Evolutionary conservation across 2,797 vertebrate genomes (phyloP).

Genomic region (Clarias pachynema): DNA sequence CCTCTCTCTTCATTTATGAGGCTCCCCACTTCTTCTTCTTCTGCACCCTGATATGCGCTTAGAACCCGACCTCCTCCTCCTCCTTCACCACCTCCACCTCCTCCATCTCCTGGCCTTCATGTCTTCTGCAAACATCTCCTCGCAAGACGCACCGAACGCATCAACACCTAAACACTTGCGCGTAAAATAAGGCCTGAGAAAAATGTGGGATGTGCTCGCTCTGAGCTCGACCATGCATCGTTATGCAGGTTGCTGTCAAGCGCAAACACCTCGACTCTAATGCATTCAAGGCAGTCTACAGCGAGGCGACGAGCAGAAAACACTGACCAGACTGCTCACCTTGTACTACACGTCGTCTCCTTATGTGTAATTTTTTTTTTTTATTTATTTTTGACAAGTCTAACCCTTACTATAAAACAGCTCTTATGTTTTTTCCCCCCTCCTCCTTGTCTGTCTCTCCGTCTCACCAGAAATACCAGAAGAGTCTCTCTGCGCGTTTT

Average conservation of each 20-base stretch:
- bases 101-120: conserved; percentile 17
- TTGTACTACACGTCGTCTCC: conserved; percentile 21
- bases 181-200: conserved; percentile 16
- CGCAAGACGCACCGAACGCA: conserved; percentile 9
- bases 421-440: not conserved
- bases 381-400: not conserved
- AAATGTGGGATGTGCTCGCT: not conserved
- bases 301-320: conserved; percentile 18
- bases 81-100: not conserved
- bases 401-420: not conserved
- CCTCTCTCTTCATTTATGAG: conserved; percentile 19
- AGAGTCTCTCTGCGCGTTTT: conserved; percentile 44
- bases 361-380: not conserved
- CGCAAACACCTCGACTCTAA: conserved; percentile 21
- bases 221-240: conserved; percentile 25
- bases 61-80: not conserved
- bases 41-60: conserved; percentile 9
- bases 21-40: conserved; percentile 30
- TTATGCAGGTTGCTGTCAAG: conserved; percentile 37
- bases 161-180: not conserved
- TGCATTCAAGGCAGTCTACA: not conserved
- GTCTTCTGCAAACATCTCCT: conserved; percentile 16
- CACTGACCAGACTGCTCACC: conserved; percentile 38
- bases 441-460: conserved; percentile 34
- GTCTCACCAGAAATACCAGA: conserved; percentile 47